Base-by-base conservation (phyloP, 2,888 invertebrate genomes). In the Sicus ferrugineus region DNA sequence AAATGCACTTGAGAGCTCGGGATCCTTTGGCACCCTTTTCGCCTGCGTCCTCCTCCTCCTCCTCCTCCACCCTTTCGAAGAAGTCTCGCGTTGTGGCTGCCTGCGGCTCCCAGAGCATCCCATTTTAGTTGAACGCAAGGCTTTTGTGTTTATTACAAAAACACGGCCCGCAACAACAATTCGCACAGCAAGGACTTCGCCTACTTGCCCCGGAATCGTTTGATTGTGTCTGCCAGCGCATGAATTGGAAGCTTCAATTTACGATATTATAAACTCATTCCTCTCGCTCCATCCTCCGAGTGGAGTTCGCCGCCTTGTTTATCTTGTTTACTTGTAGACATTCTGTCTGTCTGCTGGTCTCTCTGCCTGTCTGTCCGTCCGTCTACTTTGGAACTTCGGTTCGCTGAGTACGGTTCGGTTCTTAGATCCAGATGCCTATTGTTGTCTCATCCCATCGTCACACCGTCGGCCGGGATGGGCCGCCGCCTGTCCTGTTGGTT, bases 201-300 rank as follows among this genome's bases (percentile, higher is more conserved):
- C 30, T 23, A 26, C 42, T 38, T 38, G 23, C 38, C 2, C 26
- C 42, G 42, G 26, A 50, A 64, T 50, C 64, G 52, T 64, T 64
- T 64, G 64, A 31, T 64, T 30, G 31, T 50, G 54, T 54, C 54
- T 54, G 31, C 64, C 52, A 50, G 14, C 64, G 23, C 38, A 64
- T 64, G 52, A 59, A 59, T 67, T 67, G 67, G 58, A 67, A 58
- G 58, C 58, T 48, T 67, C 67, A 58, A 67, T 67, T 67, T 67
- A 67, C 46, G 67, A 58, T 48, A 67, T 67, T 67, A 67, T 67
- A 67, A 59, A 48, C 67, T 67, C 59, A n/a, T 21, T 19, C 64
- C 19, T 54, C 54, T 54, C 16, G 16, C 54, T 52, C 21, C n/a
- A 42, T 42, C 42, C 42, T 42, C n/a, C 16, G 2, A 42, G 42